These are phyloP conservation scores for Muschampia plurimacula DNA, from an alignment of 2,888 invertebrate species.

Conservation along the genomic window DNA sequence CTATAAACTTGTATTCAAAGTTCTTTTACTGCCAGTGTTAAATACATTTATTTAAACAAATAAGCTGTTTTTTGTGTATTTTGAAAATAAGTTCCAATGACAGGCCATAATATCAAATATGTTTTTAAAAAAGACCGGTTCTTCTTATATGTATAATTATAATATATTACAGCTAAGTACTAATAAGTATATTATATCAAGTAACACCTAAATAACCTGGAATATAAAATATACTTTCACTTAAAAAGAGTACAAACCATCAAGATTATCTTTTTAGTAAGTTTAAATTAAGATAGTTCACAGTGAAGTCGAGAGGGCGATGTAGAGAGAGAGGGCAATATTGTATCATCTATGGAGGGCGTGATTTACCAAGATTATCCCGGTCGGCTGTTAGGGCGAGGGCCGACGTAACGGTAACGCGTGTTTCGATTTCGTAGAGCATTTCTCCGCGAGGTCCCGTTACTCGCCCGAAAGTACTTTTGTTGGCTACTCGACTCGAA, in stretches of 20 bases:
- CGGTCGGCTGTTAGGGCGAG: slow-evolving; percentile 71
- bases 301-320: neutral
- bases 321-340: slow-evolving; percentile 13
- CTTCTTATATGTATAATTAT: too few species aligned
- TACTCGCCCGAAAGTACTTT: slow-evolving; percentile 84
- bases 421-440: slow-evolving; percentile 86
- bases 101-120: too few species aligned
- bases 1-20: neutral
- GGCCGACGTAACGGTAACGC: slow-evolving; percentile 80
- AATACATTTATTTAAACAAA: too few species aligned
- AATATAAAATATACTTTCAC: neutral
- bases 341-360: slow-evolving; percentile 14
- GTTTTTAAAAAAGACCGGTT: neutral
- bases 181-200: neutral
- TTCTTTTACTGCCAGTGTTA: neutral
- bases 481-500: slow-evolving; percentile 66
- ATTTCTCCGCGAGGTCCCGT: slow-evolving; percentile 84
- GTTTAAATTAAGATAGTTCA: neutral
- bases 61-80: too few species aligned
- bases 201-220: neutral
- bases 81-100: too few species aligned
- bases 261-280: neutral
- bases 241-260: too few species aligned
- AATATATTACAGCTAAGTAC: too few species aligned
- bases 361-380: slow-evolving; percentile 78